Evolutionary conservation across 2,888 invertebrate genomes (phyloP).

Genomic region (Protophormia terraenovae): DNA sequence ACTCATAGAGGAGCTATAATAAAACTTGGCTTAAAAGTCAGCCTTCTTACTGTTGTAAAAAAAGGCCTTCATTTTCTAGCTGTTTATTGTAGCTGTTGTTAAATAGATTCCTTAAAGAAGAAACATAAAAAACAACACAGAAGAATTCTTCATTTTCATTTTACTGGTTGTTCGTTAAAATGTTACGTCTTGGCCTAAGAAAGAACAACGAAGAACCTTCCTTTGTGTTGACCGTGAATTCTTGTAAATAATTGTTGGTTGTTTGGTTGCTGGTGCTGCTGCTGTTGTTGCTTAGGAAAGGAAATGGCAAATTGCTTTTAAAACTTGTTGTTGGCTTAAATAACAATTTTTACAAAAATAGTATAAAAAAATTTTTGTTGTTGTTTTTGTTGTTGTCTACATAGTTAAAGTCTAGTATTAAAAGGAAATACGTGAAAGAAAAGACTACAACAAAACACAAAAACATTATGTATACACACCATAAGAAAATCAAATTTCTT

Average conservation of each 20-base stretch:
- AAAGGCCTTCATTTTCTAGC: constrained; percentile 64
- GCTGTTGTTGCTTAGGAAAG: constrained; percentile 25
- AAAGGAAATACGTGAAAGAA: constrained; percentile 57
- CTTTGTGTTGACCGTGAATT: constrained; percentile 70
- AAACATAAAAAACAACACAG: background rate
- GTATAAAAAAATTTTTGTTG: constrained; percentile 12
- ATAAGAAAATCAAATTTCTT: constrained; percentile 56
- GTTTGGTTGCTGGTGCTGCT: background rate
- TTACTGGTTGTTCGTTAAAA: constrained; percentile 6
- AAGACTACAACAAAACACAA: background rate
- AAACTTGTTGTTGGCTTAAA: constrained; percentile 51
- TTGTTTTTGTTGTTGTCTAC: constrained; percentile 40
- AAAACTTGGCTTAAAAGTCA: constrained; percentile 26
- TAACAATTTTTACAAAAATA: constrained; percentile 28
- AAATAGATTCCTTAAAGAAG: constrained; percentile 53
- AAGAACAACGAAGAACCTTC: constrained; percentile 25
- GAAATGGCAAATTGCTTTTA: constrained; percentile 69
- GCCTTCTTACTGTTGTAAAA: constrained; percentile 35
- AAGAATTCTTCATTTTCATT: constrained; percentile 58
- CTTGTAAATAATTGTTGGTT: constrained; percentile 64
- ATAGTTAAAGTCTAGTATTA: constrained; percentile 30
- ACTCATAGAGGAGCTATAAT: constrained; percentile 11
- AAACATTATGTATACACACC: background rate
- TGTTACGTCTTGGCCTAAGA: constrained; percentile 31
- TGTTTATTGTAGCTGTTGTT: constrained; percentile 67